Conservation (phyloP, 2,797 vertebrate species). For the Parauchenoglanis punctatus region DNA sequence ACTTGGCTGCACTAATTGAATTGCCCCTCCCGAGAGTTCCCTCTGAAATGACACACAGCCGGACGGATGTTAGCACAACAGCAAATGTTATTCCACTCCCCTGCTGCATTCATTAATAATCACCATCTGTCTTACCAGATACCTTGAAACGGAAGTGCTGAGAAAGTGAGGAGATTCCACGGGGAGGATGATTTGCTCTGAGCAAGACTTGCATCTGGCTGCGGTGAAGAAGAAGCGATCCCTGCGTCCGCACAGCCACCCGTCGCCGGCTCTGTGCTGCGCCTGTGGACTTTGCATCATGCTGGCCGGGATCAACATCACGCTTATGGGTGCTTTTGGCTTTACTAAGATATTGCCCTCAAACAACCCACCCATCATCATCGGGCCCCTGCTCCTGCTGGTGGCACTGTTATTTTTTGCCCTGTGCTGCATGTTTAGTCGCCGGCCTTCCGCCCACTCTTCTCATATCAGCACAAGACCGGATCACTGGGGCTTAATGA, state of each 20-base stretch:
- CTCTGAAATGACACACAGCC: constrained; percentile 32
- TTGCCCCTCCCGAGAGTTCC: constrained; percentile 14
- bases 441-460: constrained; percentile 69
- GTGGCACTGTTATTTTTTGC: constrained; percentile 87
- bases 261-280: constrained; percentile 91
- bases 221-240: constrained; percentile 60
- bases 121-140: not conserved
- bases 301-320: constrained; percentile 97
- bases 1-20: constrained; percentile 50
- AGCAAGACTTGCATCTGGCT: constrained; percentile 68
- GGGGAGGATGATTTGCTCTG: constrained; percentile 66
- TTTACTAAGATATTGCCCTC: constrained; percentile 83
- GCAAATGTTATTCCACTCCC: constrained; percentile 17
- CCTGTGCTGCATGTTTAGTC: constrained; percentile 89
- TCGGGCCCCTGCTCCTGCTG: constrained; percentile 84
- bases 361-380: constrained; percentile 86
- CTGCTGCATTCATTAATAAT: constrained; percentile 27
- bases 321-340: constrained; percentile 90
- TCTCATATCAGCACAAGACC: constrained; percentile 69
- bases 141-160: not conserved
- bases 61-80: constrained; percentile 27
- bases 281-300: constrained; percentile 95
- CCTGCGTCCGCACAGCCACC: constrained; percentile 79
- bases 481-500: constrained; percentile 77
- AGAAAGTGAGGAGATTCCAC: not conserved